Evolutionary conservation across 37 sponge, comb jelly and placozoan species (phyloP), one percentile per base, ranked within the genome.

Genomic region (Amphimedon queenslandica): DNA sequence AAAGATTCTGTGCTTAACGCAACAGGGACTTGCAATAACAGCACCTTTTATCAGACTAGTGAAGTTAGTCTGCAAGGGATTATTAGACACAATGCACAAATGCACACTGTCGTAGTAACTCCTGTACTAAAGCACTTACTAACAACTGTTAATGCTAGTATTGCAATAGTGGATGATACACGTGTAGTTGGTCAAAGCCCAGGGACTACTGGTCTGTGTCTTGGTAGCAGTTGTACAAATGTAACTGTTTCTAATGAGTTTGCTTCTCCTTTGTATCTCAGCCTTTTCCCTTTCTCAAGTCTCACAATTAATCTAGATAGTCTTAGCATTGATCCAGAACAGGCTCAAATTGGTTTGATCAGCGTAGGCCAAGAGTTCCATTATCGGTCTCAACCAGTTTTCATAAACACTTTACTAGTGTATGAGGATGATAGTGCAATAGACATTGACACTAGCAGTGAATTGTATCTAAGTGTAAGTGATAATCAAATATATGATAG

Each of bases 1-100:
- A 76, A 74, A 29, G 80, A 88, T 63, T 27, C 30, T 11, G 42
- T 31, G 21, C 67, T 88, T 55, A 82, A 88, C 28, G 39, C 38
- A 21, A 78, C 82, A 1, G 40, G 53, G 0, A 55, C 67, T 51
- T 36, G 42, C 2, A 13, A 40, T 57, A 37, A 10, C 23, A n/a
- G 16, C 1, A 28, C 11, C 5, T 25, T 27, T 13, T 70, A 70
- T 16, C 71, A 70, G 40, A 42, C 23, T 4, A 40, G 38, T 27
- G 8, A 43, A 41, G 32, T 70, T 2, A 25, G 2, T 5, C n/a
- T 70, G 1, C 27, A 42, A 20, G 69, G 73, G 20, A 72, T 8
- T 24, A 53, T 72, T 23, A 57, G 73, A 3, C 51, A 60, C 16
- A 53, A 29, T 31, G 2, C 30, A 18, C 36, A 63, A 23, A 55